Evolutionary conservation across 1,140 invertebrate genomes (phyloP).

Genomic region (Apocrypta bakeri): DNA sequence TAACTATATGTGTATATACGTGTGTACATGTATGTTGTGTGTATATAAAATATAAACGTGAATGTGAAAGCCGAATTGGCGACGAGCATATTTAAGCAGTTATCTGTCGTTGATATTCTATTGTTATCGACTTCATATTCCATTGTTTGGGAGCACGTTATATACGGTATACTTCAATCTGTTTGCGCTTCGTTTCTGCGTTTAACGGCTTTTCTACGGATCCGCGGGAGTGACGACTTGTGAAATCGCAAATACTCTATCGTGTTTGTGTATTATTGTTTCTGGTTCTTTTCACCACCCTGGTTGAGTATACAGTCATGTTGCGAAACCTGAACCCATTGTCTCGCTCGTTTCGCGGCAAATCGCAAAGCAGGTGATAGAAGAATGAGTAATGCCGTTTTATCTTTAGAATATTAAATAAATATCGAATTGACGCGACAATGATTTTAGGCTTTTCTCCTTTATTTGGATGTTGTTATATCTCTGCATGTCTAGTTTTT

Average conservation of each 20-base stretch:
- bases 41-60: constrained; percentile 21
- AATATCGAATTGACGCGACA: no score
- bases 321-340: constrained; percentile 13
- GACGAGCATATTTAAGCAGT: not conserved
- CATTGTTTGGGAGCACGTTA: constrained; percentile 32
- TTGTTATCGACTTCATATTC: constrained; percentile 52
- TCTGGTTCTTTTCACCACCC: not conserved
- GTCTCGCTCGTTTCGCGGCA: constrained; percentile 30
- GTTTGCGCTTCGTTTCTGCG: not conserved
- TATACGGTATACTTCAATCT: not conserved
- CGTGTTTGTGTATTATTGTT: constrained; percentile 46
- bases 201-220: not conserved
- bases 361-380: constrained; percentile 5
- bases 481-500: no score
- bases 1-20: not conserved
- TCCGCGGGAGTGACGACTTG: constrained; percentile 18
- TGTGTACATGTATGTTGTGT: not conserved
- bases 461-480: no score
- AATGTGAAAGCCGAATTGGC: constrained; percentile 42
- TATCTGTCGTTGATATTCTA: constrained; percentile 52
- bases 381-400: not conserved
- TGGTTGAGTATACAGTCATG: not conserved
- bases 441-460: no score
- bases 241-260: constrained; percentile 19
- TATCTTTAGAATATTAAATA: not conserved